Percentiles rank a stretch among this genome's conserved stretches.
Evolutionary conservation across 2,888 invertebrate species (phyloP).

Genomic region (Fragum fragum): DNA sequence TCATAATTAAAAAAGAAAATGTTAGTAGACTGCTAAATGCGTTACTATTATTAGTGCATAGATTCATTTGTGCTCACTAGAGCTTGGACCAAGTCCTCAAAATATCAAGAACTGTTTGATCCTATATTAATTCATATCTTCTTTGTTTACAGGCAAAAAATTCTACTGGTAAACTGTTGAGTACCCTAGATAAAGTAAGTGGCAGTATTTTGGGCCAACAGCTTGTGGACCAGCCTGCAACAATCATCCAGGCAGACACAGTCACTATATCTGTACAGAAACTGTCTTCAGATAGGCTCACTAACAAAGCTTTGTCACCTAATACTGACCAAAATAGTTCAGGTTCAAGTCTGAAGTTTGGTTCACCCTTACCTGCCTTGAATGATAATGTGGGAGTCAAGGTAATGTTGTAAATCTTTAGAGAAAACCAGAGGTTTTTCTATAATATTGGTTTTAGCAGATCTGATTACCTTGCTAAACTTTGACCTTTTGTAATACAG

Average conservation of each 20-base stretch:
- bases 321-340: background rate
- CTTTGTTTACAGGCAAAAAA: slow-evolving; percentile 42
- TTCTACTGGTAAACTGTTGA: slow-evolving; percentile 41
- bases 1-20: too few species aligned
- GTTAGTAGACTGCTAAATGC: too few species aligned
- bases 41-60: too few species aligned
- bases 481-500: too few species aligned
- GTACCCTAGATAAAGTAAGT: slow-evolving; percentile 42
- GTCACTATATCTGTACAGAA: slow-evolving; percentile 43
- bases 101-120: background rate
- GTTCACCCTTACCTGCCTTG: background rate
- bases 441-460: too few species aligned
- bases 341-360: slow-evolving; percentile 1
- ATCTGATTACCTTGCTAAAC: too few species aligned
- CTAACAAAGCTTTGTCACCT: background rate
- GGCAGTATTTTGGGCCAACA: slow-evolving; percentile 41
- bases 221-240: slow-evolving; percentile 32
- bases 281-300: slow-evolving; percentile 9
- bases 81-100: too few species aligned
- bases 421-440: too few species aligned
- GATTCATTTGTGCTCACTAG: too few species aligned
- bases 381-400: slow-evolving; percentile 10
- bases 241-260: slow-evolving; percentile 46
- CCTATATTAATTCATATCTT: background rate
- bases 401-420: too few species aligned